Base-by-base conservation (phyloP, 2,888 invertebrate species). In the Drosophila nigricruria region DNA sequence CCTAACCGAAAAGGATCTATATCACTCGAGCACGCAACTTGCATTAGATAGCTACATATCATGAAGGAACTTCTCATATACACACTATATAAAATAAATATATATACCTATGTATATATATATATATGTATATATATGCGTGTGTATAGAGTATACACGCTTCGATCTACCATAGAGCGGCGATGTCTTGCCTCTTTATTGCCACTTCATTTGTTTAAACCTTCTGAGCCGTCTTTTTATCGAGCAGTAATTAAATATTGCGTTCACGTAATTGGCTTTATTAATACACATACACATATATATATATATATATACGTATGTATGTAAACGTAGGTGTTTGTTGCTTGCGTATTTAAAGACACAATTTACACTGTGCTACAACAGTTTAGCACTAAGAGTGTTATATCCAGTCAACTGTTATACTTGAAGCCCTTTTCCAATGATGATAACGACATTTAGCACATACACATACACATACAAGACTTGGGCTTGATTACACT, bases 201-300 rank as follows among this genome's bases (percentile, higher is more conserved):
- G 36, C 27, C 42, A 56, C 49, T 61, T 69, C 58, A 42, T 56
- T 61, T 74, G 47, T 18, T 66, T 52, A 58, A 58, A 54, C 58
- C 67, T 63, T 66, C 53, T 45, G 27, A 54, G 59, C 64, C 56
- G 34, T 36, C 53, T 59, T 57, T 83, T 68, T 77, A 57, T 72
- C 57, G 62, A 65, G 58, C 65, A 62, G 59, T 70, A 84, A 73
- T 82, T 85, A 84, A 81, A 66, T 79, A 82, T 85, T 82, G 62
- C 70, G 71, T 77, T 79, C 82, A 82, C 85, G 82, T 82, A 77
- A 78, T 79, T 73, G 67, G 68, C 61, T 71, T 56, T 73, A 70
- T 81, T 57, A 74, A 64, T 38, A 56, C 45, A 61, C 18, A 49
- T n/a, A 38, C 34, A 25, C 2, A 42, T 6, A 6, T 18, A 27